These are phyloP conservation scores for Dreissena polymorpha DNA, from an alignment of 1,140 invertebrate species.

Conservation along the genomic window DNA sequence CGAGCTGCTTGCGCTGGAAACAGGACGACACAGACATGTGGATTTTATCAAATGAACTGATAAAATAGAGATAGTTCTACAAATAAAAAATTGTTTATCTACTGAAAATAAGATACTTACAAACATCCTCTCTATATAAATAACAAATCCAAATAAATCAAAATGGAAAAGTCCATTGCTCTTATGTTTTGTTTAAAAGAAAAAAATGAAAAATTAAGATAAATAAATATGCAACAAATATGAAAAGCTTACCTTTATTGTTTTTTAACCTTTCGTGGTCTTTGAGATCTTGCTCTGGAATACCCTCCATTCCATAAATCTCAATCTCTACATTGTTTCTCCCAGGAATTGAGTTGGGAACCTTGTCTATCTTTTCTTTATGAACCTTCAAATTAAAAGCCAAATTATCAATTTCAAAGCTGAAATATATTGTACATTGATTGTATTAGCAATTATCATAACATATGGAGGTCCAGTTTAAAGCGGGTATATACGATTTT, in stretches of 20 bases:
- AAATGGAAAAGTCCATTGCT: neutral
- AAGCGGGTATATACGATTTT: no score
- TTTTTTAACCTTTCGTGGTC: slow-evolving; percentile 94
- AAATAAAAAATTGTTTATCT: no score
- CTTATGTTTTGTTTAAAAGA: neutral
- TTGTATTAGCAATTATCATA: no score
- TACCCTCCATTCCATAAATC: slow-evolving; percentile 99
- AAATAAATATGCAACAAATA: neutral
- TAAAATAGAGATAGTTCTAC: no score
- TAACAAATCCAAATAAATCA: neutral
- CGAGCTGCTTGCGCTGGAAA: slow-evolving; percentile 29
- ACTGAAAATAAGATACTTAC: neutral
- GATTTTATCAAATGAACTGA: no score
- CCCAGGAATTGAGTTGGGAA: slow-evolving; percentile 98
- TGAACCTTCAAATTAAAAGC: slow-evolving; percentile 89
- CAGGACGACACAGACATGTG: no score
- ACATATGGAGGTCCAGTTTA: no score
- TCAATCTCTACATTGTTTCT: slow-evolving; percentile 99
- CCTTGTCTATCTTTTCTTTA: slow-evolving; percentile 99
- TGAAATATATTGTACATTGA: no score
- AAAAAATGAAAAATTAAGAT: neutral
- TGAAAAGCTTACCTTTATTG: slow-evolving; percentile 65
- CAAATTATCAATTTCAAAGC: no score
- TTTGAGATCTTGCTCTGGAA: slow-evolving; percentile 95
- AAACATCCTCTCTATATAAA: neutral